Conservation (phyloP, 23 tunicate genomes). For the Styela plicata region DNA sequence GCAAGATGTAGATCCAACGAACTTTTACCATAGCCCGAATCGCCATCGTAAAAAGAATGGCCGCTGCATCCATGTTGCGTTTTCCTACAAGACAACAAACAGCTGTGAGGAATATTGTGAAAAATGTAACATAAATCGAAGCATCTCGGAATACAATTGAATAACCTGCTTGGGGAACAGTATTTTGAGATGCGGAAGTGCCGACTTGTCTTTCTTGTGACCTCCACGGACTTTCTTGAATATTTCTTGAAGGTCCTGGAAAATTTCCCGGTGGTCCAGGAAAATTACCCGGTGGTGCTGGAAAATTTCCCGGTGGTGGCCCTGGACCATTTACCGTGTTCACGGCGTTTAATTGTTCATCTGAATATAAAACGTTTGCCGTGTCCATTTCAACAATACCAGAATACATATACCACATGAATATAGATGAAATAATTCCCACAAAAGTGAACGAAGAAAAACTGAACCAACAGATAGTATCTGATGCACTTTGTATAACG, state of each 20-base stretch:
- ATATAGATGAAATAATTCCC: constrained; percentile 44
- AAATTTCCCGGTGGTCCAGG: background rate
- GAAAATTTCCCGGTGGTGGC: background rate
- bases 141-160: constrained; percentile 49
- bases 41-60: constrained; percentile 49
- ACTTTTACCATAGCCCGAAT: constrained; percentile 27
- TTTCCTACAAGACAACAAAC: constrained; percentile 43
- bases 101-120: constrained; percentile 30
- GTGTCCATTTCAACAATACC: constrained; percentile 30
- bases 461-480: constrained; percentile 66
- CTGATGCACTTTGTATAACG: constrained; percentile 52
- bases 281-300: too few relatives aligned
- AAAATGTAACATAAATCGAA: constrained; percentile 43
- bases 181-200: background rate
- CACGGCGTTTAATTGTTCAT: constrained; percentile 1
- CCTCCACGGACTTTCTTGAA: background rate
- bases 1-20: constrained; percentile 72
- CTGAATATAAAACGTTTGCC: constrained; percentile 31
- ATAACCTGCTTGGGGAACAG: constrained; percentile 60
- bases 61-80: constrained; percentile 57
- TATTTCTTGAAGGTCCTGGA: background rate
- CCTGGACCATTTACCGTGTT: background rate
- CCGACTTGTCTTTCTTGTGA: background rate
- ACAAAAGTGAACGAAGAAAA: constrained; percentile 55
- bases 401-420: constrained; percentile 76